Evolutionary conservation across 1,140 invertebrate genomes (phyloP), one percentile per base, ranked within the genome.

Genomic region (Drosophila tristis): DNA sequence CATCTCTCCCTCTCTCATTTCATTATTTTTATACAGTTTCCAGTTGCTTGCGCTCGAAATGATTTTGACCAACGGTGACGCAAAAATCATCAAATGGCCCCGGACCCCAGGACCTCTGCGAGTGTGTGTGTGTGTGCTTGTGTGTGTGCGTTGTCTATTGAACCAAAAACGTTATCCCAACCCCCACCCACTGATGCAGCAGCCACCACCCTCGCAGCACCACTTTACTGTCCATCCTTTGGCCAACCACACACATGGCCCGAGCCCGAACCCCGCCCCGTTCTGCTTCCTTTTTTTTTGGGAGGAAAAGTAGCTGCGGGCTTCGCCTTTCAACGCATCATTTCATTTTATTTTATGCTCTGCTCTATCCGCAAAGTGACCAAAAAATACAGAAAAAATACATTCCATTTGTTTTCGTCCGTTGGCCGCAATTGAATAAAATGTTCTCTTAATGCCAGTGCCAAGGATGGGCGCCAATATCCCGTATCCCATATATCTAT

Each of bases 21-120:
- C 79, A 89, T 89, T 89, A 89, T 89, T 89, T 89, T 89, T 89
- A 89, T 89, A 89, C 84, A 89, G 84, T 89, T 89, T 89, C 84
- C 84, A 89, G 84, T 89, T 89, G 84, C 84, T 89, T 89, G 84
- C 79, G 84, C 79, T 89, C 62, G 84, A 82, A 89, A 89, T 89
- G 84, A 89, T 89, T 89, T 76, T 79, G 84, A 89, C 67, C 84
- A 89, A 89, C 84, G 79, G 84, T 89, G 84, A 89, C 84, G 84
- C 84, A 89, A 89, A 89, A 89, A 89, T 82, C 84, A 87, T 87
- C 84, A 89, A 87, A 87, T 89, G 79, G 62, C 58, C 61, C 68
- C 47, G 25, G 54, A 57, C 48, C 71, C 49, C 51, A 55, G 57
- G 42, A 58, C 63, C 39, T 44, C 39, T 60, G 53, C 35, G 42